Evolutionary conservation across 1,140 invertebrate species (phyloP), one percentile per base, ranked within the genome.

Genomic region (Saccostrea glomerata): DNA sequence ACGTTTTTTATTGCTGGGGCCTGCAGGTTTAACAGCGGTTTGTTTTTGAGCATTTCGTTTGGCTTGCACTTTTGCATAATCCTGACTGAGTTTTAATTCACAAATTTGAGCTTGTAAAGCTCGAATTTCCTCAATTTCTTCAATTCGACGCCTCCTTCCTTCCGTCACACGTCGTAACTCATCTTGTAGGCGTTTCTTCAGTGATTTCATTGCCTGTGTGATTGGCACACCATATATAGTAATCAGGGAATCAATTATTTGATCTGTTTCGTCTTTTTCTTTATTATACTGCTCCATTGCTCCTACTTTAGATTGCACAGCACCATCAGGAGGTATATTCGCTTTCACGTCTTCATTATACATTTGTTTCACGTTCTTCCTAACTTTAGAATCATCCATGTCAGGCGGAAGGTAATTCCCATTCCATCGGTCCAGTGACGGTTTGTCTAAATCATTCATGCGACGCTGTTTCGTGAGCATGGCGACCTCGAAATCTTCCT

Each of bases 181-280:
- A 87, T 96, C 96, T 88, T 95, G 94, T n/a, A 96, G 93, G 87
- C 96, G 94, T 85, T 96, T 95, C 90, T 96, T 96, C 54, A 96
- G 91, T 55, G 93, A 95, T 91, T 95, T 95, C 94, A 96, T 95
- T 84, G 96, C 96, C 84, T 94, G 93, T 20, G 95, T 95, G 66
- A 96, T 93, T 87, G 95, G 94, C 20, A 93, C 93, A 77, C 93
- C 94, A 84, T 94, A 94, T 85, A 95, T 94, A 56, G 91, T 92
- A 23, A 94, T 93, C 85, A 94, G 83, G 7, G 92, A 92, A 87
- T 94, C 93, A 55, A 94, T 94, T 83, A 94, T 93, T 86, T 89
- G 91, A 91, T 94, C 93, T 47, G 92, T 93, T 89, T 94, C 93
- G 66, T 93, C 91, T 82, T 91, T 92, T 85, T 92, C 89, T 47